These are phyloP conservation scores for Varecia variegata DNA, from an alignment of 2,797 vertebrate genomes.

Conservation along the genomic window DNA sequence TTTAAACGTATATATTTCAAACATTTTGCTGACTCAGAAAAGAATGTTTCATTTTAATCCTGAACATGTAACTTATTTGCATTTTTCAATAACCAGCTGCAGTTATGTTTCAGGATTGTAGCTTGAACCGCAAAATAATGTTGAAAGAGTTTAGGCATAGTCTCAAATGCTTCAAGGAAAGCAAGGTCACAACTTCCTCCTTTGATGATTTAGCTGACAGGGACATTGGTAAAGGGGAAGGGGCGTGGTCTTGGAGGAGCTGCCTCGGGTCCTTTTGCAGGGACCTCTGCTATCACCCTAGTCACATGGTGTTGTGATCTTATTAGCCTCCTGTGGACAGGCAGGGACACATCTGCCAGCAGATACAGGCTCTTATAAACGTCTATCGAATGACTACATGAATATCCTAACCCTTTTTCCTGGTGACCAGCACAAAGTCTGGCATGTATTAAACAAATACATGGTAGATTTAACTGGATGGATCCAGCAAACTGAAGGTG, in stretches of 20 bases:
- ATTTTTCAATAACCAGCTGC: slow-evolving; percentile 64
- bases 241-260: not conserved
- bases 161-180: slow-evolving; percentile 64
- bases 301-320: not conserved
- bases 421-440: not conserved
- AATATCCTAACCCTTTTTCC: not conserved
- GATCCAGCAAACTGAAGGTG: not conserved
- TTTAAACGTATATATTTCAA: not conserved
- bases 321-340: not conserved
- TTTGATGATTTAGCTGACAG: slow-evolving; percentile 67
- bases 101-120: slow-evolving; percentile 26
- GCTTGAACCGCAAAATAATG: slow-evolving; percentile 47
- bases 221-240: slow-evolving; percentile 51
- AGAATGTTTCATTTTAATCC: slow-evolving; percentile 52
- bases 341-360: not conserved
- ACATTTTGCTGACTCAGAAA: slow-evolving; percentile 69
- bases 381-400: not conserved
- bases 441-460: not conserved
- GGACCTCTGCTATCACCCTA: not conserved
- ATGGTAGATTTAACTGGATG: not conserved
- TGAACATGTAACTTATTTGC: slow-evolving; percentile 56
- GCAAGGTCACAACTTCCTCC: slow-evolving; percentile 54
- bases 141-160: slow-evolving; percentile 36
- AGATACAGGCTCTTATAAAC: not conserved
- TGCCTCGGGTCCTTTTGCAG: not conserved